A percentile compares a stretch with the other conserved stretches of the same genome.
Conservation (phyloP, 2,797 vertebrate genomes). For the Peromyscus attwateri region DNA sequence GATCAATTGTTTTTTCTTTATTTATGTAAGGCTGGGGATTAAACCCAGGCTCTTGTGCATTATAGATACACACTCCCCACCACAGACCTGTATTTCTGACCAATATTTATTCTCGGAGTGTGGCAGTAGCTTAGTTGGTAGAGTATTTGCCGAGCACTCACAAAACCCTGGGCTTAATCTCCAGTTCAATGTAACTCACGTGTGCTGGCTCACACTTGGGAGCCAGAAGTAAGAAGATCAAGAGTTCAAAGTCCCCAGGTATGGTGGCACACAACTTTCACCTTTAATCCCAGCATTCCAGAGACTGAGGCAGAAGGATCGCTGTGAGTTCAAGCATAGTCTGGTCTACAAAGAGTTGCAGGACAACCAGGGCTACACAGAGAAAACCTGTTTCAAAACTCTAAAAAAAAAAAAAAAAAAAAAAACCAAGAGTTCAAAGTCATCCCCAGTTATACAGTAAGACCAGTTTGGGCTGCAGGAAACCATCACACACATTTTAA, state of each 20-base stretch:
- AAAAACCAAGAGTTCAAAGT: not conserved
- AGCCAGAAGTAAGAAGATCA: not conserved
- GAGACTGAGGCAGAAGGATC: not conserved
- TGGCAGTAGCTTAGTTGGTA: not conserved
- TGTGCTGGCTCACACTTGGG: not conserved
- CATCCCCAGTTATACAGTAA: not conserved
- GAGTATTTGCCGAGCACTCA: not conserved
- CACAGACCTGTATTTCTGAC: not conserved
- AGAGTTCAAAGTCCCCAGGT: not conserved
- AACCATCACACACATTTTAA: not conserved
- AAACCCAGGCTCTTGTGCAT: not conserved
- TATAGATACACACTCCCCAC: not conserved
- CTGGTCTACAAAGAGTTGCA: not conserved
- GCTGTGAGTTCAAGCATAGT: not conserved
- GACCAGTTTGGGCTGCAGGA: not conserved
- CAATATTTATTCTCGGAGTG: not conserved
- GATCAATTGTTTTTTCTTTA: not conserved
- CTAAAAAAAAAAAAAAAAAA: not conserved
- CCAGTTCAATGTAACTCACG: not conserved
- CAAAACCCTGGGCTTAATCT: not conserved
- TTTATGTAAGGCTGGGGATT: not conserved
- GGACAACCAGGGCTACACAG: not conserved
- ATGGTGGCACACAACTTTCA: not conserved
- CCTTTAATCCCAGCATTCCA: no score
- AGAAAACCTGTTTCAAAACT: not conserved